phyloP scores from a whole-genome alignment of 1,140 invertebrate genomes.

The Anagrus nilaparvatae region DNA sequence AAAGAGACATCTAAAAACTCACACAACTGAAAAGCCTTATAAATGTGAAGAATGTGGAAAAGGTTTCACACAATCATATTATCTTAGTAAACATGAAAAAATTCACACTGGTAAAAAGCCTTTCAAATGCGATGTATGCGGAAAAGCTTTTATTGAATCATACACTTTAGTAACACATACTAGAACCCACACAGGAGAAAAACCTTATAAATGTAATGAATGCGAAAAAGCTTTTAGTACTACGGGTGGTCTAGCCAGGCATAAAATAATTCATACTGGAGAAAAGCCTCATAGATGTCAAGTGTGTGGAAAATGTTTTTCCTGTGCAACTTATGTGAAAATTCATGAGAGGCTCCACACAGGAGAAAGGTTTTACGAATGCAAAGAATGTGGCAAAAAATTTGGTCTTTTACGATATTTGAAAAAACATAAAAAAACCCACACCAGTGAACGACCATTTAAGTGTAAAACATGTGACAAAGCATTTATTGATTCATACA shows the following conservation, averaged over 20 bases:
- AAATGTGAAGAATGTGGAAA: conserved; percentile 53
- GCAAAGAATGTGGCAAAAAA: conserved; percentile 59
- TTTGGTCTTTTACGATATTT: conserved; percentile 57
- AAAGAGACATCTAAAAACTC: too few relatives aligned
- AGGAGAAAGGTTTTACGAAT: conserved; percentile 60
- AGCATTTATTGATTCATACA: neutral
- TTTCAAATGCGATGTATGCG: conserved; percentile 50
- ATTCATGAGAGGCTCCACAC: conserved; percentile 60
- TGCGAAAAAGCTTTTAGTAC: conserved; percentile 70
- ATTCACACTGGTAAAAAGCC: conserved; percentile 52
- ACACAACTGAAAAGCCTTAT: too few relatives aligned
- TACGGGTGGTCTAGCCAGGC: conserved; percentile 52
- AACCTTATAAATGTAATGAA: conserved; percentile 71
- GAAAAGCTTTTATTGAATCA: conserved; percentile 43
- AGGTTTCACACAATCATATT: conserved; percentile 44
- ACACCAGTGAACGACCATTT: conserved; percentile 67
- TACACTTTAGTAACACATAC: conserved; percentile 51
- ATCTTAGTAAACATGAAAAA: conserved; percentile 50
- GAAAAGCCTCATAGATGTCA: too few relatives aligned
- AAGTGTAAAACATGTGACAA: neutral
- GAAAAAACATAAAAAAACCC: conserved; percentile 61
- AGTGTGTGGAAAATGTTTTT: conserved; percentile 41
- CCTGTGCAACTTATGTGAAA: conserved; percentile 51
- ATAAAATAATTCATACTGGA: conserved; percentile 51
- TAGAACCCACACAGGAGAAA: conserved; percentile 70